Evolutionary conservation across 2,888 invertebrate genomes (phyloP).

Genomic region (Caenorhabditis sp.): DNA sequence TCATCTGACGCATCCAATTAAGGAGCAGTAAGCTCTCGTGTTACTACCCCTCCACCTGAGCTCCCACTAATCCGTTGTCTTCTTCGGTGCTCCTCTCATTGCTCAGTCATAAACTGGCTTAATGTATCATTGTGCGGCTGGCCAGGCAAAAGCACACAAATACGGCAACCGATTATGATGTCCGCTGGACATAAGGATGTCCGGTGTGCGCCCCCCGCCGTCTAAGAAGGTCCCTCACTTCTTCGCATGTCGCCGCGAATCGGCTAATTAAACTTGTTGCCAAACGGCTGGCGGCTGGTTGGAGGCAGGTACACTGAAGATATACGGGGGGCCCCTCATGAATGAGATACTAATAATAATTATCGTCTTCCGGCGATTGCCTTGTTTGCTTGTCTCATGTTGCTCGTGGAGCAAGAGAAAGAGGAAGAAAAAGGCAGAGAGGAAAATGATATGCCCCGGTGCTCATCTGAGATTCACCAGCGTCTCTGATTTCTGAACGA

Average conservation of each 20-base stretch:
- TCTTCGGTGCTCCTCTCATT: not conserved
- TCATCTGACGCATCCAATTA: conserved; percentile 16
- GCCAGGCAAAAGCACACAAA: conserved; percentile 12
- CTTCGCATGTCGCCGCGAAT: not conserved
- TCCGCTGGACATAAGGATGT: conserved; percentile 26
- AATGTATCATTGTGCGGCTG: conserved; percentile 44
- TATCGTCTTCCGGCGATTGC: conserved; percentile 44
- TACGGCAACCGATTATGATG: conserved; percentile 49
- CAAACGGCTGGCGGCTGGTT: conserved; percentile 33
- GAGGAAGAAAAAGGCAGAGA: conserved; percentile 1
- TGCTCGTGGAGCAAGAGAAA: conserved; percentile 11
- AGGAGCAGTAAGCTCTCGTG: conserved; percentile 37
- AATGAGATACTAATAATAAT: conserved; percentile 54
- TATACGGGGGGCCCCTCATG: conserved; percentile 26
- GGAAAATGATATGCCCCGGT: conserved; percentile 15
- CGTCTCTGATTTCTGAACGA: too few relatives aligned
- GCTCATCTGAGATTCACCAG: not conserved
- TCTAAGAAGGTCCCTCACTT: conserved; percentile 35
- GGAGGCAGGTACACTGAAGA: conserved; percentile 41
- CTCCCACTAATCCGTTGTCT: conserved; percentile 9
- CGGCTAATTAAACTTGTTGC: conserved; percentile 64
- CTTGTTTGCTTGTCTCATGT: conserved; percentile 52
- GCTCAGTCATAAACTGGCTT: conserved; percentile 15
- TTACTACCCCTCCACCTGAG: conserved; percentile 43
- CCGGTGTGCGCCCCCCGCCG: conserved; percentile 5